These are phyloP conservation scores for Coenonympha arcania DNA, from an alignment of 2,888 invertebrate species.

Conservation along the genomic window DNA sequence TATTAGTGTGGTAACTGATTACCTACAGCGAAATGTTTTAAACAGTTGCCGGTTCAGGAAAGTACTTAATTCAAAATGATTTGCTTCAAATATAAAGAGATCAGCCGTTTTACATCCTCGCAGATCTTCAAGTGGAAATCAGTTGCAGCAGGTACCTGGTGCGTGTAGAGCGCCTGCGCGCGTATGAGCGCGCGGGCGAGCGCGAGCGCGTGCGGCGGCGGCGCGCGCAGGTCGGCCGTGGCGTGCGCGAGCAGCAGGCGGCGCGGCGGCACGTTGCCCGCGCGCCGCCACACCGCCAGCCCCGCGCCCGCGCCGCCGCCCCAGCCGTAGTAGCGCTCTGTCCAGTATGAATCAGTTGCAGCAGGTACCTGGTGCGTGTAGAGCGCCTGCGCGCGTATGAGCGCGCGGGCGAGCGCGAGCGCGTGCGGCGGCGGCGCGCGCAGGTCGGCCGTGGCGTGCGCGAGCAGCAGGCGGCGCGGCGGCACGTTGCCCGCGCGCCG, in stretches of 20 bases:
- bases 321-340: constrained; percentile 86
- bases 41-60: too few species aligned
- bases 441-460: constrained; percentile 90
- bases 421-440: constrained; percentile 91
- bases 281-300: constrained; percentile 83
- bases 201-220: constrained; percentile 89
- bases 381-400: constrained; percentile 85
- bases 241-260: constrained; percentile 82
- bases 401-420: constrained; percentile 85
- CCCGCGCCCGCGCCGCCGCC: constrained; percentile 70
- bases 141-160: too few species aligned
- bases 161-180: constrained; percentile 85
- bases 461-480: constrained; percentile 73
- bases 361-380: constrained; percentile 89
- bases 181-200: constrained; percentile 87
- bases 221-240: constrained; percentile 87
- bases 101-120: too few species aligned
- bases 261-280: constrained; percentile 79
- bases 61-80: too few species aligned
- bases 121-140: too few species aligned
- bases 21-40: too few species aligned
- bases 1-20: too few species aligned
- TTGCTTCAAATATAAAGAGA: too few species aligned
- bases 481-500: constrained; percentile 84
- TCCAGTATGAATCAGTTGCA: constrained; percentile 88